Base-by-base conservation (phyloP, 1,140 invertebrate genomes). In the Drosophila pallidifrons region DNA sequence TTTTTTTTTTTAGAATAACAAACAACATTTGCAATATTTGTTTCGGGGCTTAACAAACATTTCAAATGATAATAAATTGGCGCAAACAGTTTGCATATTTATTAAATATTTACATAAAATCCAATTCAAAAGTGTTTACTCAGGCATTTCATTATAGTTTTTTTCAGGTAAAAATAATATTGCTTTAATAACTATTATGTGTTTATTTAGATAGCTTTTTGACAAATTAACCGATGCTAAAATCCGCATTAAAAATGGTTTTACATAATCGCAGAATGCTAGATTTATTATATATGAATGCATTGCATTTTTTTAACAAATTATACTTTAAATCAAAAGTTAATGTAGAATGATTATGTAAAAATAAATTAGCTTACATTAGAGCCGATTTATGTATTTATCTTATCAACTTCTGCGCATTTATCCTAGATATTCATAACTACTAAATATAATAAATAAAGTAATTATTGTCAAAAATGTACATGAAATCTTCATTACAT, bases 31-130 rank as follows among this genome's bases (percentile, higher is more conserved):
- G 30, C 28, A 46, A 28, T 15, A 41, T 63, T 63, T 52, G 20
- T 28, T 41, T 51, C 1, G 25, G 5, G 15, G 30, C 45, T 51
- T n/a, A 51, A 30, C 59, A 61, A 61, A 61, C 30, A 60, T 6
- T 60, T 38, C 16, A 41, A 52, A 32, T 30, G 13, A 61, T 35
- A 47, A 38, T 8, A 52, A 52, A 25, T 52, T 52, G 15, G 13
- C 25, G 13, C 20, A 15, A n/a, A n/a, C 15, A 11, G 47, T 54
- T 54, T 54, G 28, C 30, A 15, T 15, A 15, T 54, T 54, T 28
- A 35, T 35, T 8, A 8, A 35, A 35, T 54, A 32, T 54, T 54
- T 54, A 54, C 51, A 54, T 54, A 15, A 8, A n/a, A 13, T 25
- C 25, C 16, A 20, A 11, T 51, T 51, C n/a, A 51, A 52, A n/a